Evolutionary conservation across 2,113 vertebrate genomes (phyloP), one percentile per base, ranked within the genome.

Genomic region (Forbesichthys papilliferus): DNA sequence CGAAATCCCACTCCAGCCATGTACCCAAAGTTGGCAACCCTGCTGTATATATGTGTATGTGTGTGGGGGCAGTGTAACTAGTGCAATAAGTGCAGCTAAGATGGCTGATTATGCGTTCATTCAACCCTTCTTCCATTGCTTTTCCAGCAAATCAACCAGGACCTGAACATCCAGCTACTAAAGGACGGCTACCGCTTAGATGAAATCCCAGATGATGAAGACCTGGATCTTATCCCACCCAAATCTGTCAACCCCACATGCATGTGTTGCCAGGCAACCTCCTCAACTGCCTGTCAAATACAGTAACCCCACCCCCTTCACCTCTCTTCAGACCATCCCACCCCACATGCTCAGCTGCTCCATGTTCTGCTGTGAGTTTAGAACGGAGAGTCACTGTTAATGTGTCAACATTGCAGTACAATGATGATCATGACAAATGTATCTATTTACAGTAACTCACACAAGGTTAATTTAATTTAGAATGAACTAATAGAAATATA

Each of bases 191-290:
- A 99, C 89, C 95, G 96, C 77, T 93, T 98, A 84, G 98, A 99
- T 1, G 98, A 99, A 92, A 98, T 99, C 85, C 97, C 98, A 0
- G 98, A 99, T 0, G 98, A 99, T 0, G 98, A 99, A 80, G 98
- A 99, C 93, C 94, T 98, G 75, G 98, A 99, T 91, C 92, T 99
- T 78, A 99, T 99, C 55, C 97, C 95, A 12, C 97, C 98, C 14
- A 98, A 98, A 87, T 98, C 98, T 0, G 95, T 98, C 84, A 98
- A 98, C 91, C 95, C 96, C 58, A 98, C 96, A 81, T 99, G 97
- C 96, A 98, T 99, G 94, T 99, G 98, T 90, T 99, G 98, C 91
- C 96, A 99, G 94, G 96, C 96, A 80, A 96, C 95, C 63, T 96
- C 97, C 86, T 98, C 97, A 84, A 95, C 96, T 14, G 93, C 96